Conservation (phyloP, 2,113 vertebrate genomes). For the Eleginops maclovinus region DNA sequence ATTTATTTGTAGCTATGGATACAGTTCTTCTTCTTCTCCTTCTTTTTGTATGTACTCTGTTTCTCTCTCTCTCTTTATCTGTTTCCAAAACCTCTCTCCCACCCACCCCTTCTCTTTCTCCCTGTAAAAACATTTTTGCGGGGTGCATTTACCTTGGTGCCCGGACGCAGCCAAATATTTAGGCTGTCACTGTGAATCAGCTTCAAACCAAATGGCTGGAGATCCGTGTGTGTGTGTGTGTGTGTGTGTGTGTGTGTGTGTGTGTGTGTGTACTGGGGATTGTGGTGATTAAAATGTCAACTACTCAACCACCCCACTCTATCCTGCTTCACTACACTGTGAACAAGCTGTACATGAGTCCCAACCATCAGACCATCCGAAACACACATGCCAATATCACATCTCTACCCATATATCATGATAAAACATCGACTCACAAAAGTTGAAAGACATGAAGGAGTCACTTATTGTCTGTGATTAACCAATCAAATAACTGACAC, state of each 20-base stretch:
- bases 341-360: slow-evolving; percentile 37
- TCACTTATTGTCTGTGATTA: not conserved
- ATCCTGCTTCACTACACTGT: slow-evolving; percentile 41
- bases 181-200: slow-evolving; percentile 83
- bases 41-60: slow-evolving; percentile 17
- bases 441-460: not conserved
- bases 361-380: not conserved
- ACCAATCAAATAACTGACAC: not conserved
- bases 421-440: not conserved
- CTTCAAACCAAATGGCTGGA: slow-evolving; percentile 79
- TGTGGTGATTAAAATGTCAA: slow-evolving; percentile 74
- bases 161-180: slow-evolving; percentile 83
- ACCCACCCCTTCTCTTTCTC: slow-evolving; percentile 25
- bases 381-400: not conserved
- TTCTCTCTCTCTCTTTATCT: slow-evolving; percentile 48
- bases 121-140: slow-evolving; percentile 78
- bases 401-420: not conserved
- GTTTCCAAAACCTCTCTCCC: slow-evolving; percentile 30
- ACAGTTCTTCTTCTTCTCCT: slow-evolving; percentile 12
- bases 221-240: slow-evolving; percentile 26
- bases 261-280: slow-evolving; percentile 37
- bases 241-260: not conserved
- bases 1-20: slow-evolving; percentile 33
- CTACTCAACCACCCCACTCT: slow-evolving; percentile 45
- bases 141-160: slow-evolving; percentile 80